Conservation (phyloP, 1,140 invertebrate genomes). For the Onthophagus taurus region DNA sequence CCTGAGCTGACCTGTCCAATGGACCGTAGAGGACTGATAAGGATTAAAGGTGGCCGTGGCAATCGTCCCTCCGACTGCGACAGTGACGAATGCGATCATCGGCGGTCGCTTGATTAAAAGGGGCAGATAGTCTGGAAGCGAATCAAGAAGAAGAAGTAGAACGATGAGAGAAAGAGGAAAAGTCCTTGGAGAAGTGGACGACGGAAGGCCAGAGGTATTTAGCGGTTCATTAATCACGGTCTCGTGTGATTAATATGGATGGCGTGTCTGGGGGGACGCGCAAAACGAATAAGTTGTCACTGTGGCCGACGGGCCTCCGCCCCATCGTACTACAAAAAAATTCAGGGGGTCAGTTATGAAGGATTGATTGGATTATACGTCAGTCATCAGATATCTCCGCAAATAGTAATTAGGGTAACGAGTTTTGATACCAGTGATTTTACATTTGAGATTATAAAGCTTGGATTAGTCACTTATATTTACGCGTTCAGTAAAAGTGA, state of each 20-base stretch:
- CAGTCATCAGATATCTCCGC: too few species aligned
- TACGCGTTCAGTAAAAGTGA: too few species aligned
- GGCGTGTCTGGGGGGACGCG: slow-evolving; percentile 7
- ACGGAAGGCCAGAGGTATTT: slow-evolving; percentile 7
- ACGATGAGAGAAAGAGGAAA: too few species aligned
- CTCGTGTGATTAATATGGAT: slow-evolving; percentile 12
- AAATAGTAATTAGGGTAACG: too few species aligned
- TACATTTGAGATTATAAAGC: too few species aligned
- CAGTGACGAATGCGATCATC: slow-evolving; percentile 35
- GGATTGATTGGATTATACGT: too few species aligned
- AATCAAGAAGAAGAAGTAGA: too few species aligned
- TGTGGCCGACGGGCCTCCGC: too few species aligned
- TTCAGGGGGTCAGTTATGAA: too few species aligned
- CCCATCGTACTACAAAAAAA: too few species aligned
- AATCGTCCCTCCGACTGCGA: slow-evolving; percentile 25
- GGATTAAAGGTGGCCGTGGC: slow-evolving; percentile 26
- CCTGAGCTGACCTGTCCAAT: slow-evolving; percentile 31
- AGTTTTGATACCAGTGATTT: too few species aligned
- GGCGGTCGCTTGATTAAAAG: slow-evolving; percentile 32
- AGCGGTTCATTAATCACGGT: slow-evolving; percentile 10
- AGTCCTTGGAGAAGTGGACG: slow-evolving; percentile 6
- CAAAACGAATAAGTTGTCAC: slow-evolving; percentile 9
- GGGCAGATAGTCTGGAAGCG: slow-evolving; percentile 1
- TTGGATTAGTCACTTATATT: too few species aligned
- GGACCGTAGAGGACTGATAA: slow-evolving; percentile 31